phyloP scores from a whole-genome alignment of 2,888 invertebrate genomes.

The Ennomos quercinarius region DNA sequence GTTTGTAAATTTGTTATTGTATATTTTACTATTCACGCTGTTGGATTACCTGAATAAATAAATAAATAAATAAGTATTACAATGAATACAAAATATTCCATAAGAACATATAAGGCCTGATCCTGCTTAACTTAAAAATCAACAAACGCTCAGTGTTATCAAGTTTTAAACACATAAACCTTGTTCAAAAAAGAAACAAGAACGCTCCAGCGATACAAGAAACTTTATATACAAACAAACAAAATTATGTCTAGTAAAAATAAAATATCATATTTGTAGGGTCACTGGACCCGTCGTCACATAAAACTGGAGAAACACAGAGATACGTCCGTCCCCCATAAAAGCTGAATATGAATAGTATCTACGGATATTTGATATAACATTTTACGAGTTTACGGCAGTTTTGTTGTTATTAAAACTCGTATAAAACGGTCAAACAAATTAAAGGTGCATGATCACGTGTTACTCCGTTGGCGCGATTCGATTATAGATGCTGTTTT shows the following conservation, averaged over 20 bases:
- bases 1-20: no score
- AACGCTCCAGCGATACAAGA: background rate
- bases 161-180: no score
- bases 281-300: slow-evolving; percentile 62
- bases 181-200: background rate
- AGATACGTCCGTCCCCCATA: slow-evolving; percentile 73
- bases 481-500: background rate
- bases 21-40: no score
- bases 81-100: no score
- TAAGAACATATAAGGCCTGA: no score
- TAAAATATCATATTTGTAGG: slow-evolving; percentile 50
- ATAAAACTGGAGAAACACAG: slow-evolving; percentile 73
- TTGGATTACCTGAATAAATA: no score
- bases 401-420: slow-evolving; percentile 66
- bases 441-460: slow-evolving; percentile 37
- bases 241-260: slow-evolving; percentile 63
- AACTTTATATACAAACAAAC: slow-evolving; percentile 49
- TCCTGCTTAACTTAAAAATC: no score
- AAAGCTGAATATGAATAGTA: slow-evolving; percentile 75
- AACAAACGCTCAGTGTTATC: no score
- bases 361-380: slow-evolving; percentile 69
- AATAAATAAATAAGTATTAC: no score
- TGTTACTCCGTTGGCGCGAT: slow-evolving; percentile 29
- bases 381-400: slow-evolving; percentile 66
- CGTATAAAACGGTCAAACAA: slow-evolving; percentile 45